Base-by-base conservation (phyloP, 2,113 vertebrate genomes). In the Tringa solitaria region DNA sequence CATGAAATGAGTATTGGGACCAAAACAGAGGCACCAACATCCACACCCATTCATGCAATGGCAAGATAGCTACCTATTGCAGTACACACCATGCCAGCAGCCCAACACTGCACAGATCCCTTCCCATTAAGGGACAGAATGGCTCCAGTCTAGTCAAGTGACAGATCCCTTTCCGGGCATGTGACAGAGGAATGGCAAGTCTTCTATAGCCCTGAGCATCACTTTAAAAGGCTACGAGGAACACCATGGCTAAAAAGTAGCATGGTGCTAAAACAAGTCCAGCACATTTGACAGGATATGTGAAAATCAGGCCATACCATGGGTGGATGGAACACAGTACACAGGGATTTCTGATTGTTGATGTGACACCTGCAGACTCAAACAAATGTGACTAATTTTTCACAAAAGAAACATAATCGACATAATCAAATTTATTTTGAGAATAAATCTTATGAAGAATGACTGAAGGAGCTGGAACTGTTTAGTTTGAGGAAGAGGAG, bases 251-350 rank as follows among this genome's bases (percentile, higher is more conserved):
- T 73, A 46, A 43, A 35, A 70, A 12, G 21, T 22, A 68, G 5
- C 70, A 82, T 1, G 37, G 37, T 43, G 46, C 26, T 73, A 61
- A 51, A 59, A 37, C 17, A 43, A 67, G 41, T 28, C 46, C 21
- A 79, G 28, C 24, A 32, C 6, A 6, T 12, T 39, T 54, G 37
- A 64, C 14, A 59, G 28, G 54, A 37, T 1, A 0, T 8, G 27
- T 48, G 39, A 50, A 79, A 76, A 51, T 3, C 5, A 84, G 51
- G 41, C 30, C 51, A 50, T 21, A 17, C 26, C 24, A 50, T 3
- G 10, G 67, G 37, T 14, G 21, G 35, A 64, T 32, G 4, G 9
- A 68, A 65, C 14, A 26, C 0, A 0, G 28, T 10, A 59, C 30
- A 57, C 14, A 11, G 21, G 26, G 77, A 46, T 41, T 92, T 53